Evolutionary conservation across 2,797 vertebrate genomes (phyloP), one percentile per base, ranked within the genome.

Genomic region (Oceanodroma leucorhoa): DNA sequence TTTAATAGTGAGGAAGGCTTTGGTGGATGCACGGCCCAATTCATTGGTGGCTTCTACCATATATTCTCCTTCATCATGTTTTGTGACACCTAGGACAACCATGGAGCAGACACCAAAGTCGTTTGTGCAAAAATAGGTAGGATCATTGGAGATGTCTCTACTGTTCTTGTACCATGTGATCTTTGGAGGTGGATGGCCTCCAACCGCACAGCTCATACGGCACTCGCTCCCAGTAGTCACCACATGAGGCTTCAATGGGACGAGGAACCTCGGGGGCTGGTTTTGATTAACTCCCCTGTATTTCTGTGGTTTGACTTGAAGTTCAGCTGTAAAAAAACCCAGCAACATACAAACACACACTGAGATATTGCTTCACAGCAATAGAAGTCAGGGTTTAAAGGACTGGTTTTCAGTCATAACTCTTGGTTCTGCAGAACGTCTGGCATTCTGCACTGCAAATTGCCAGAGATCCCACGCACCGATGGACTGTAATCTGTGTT

Each of bases 171-270:
- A 99, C 99, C 99, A 99, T 1, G 98, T 98, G 96, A 99, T 65
- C 2, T 94, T 98, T 7, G 99, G 99, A 6, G 67, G 45, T 1
- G 99, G 99, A 10, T 98, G 96, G 79, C 99, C 99, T n/a, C 94
- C 98, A 40, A 99, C 98, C 0, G 99, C 99, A 1, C 99, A 99
- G 97, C 97, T 99, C 99, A 99, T 99, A 48, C 83, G 97, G 72
- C 99, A 99, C 77, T 99, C 98, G 0, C 98, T 99, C 80, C 99
- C 99, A 1, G 85, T 96, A 6, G 98, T 98, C 70, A 99, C 98
- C 20, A 98, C 97, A n/a, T 98, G 99, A 3, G 97, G 90, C 93
- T 98, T 99, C 67, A 99, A 87, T 0, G 98, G 98, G 30, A 98
- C 98, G 1, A 98, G 97, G 96, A 99, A 98, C 11, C 97, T 72